Percentiles rank a stretch among this genome's conserved stretches.
These are phyloP conservation scores for Musca domestica DNA, from an alignment of 1,140 invertebrate genomes.

Conservation along the genomic window DNA sequence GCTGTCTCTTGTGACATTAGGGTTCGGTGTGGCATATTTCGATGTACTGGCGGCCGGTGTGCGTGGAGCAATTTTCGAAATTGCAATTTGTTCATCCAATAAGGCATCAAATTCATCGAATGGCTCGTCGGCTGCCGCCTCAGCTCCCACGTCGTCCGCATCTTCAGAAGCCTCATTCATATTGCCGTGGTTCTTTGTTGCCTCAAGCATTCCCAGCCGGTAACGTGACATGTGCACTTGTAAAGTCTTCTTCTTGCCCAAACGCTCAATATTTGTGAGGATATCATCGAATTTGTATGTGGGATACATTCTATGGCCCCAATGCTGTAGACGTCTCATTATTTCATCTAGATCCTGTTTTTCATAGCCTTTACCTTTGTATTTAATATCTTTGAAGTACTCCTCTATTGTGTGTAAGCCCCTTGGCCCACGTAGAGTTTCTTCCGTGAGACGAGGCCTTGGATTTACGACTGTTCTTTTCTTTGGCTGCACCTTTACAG, in stretches of 20 bases:
- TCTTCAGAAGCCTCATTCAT: conserved; percentile 34
- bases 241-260: conserved; percentile 73
- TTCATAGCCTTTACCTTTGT: conserved; percentile 80
- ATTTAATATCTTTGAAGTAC: conserved; percentile 79
- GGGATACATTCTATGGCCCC: conserved; percentile 87
- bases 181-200: conserved; percentile 31
- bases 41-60: conserved; percentile 33
- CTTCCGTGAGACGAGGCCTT: conserved; percentile 68
- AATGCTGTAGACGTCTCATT: conserved; percentile 83
- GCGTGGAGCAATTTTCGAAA: conserved; percentile 42
- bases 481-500: conserved; percentile 53
- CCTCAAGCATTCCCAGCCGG: conserved; percentile 61
- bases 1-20: conserved; percentile 26
- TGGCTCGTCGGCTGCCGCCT: conserved; percentile 33
- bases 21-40: background rate
- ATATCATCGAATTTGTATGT: conserved; percentile 84
- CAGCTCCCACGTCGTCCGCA: conserved; percentile 44
- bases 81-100: conserved; percentile 55
- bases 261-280: conserved; percentile 73
- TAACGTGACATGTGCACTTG: conserved; percentile 63
- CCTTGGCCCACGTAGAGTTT: conserved; percentile 69
- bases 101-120: conserved; percentile 59
- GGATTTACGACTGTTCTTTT: conserved; percentile 65
- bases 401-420: conserved; percentile 76
- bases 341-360: conserved; percentile 77